A percentile compares a stretch with the other conserved stretches of the same genome.
phyloP scores from a whole-genome alignment of 2,888 invertebrate genomes.

The Tetropium fuscum region DNA sequence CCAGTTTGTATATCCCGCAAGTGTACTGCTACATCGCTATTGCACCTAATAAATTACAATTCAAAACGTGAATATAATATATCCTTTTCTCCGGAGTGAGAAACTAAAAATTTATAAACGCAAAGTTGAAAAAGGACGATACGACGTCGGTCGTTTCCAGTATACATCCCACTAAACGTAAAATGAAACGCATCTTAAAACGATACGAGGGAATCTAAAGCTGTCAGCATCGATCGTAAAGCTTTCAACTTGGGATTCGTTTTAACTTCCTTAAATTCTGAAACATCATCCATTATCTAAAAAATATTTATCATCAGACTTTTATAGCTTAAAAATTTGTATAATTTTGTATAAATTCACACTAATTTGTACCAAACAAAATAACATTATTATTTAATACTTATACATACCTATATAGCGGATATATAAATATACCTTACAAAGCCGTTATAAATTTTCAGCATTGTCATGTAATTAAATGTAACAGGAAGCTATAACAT shows the following conservation, averaged over 20 bases:
- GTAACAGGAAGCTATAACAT: slow-evolving; percentile 45
- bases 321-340: slow-evolving; percentile 25
- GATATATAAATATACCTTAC: slow-evolving; percentile 38
- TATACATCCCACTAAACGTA: slow-evolving; percentile 45
- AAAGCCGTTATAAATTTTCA: slow-evolving; percentile 32
- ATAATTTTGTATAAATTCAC: slow-evolving; percentile 18
- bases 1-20: too few species aligned
- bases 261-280: slow-evolving; percentile 61
- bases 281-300: slow-evolving; percentile 49
- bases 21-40: too few species aligned
- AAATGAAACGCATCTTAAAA: slow-evolving; percentile 57
- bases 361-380: slow-evolving; percentile 21
- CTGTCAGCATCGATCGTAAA: slow-evolving; percentile 67
- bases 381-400: slow-evolving; percentile 5
- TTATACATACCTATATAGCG: slow-evolving; percentile 18
- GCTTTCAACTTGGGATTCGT: slow-evolving; percentile 63
- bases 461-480: slow-evolving; percentile 41
- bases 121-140: background rate
- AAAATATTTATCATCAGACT: slow-evolving; percentile 47
- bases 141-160: slow-evolving; percentile 1
- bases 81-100: too few species aligned
- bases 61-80: too few species aligned
- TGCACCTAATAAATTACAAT: too few species aligned
- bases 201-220: slow-evolving; percentile 62
- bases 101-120: slow-evolving; percentile 17